These are phyloP conservation scores for Panonychus citri DNA, from an alignment of 1,140 invertebrate species.

Conservation along the genomic window DNA sequence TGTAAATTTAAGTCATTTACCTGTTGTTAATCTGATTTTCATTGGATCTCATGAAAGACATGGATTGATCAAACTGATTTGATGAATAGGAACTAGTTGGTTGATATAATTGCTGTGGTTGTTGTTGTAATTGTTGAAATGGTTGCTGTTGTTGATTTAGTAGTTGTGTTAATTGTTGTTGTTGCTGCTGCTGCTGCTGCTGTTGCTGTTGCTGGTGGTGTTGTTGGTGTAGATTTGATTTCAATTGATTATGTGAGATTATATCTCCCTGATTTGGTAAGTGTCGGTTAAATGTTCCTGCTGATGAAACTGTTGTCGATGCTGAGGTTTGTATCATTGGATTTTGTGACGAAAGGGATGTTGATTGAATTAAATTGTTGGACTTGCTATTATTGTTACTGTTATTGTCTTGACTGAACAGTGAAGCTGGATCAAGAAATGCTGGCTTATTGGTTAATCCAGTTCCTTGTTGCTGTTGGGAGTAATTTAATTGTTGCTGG, in stretches of 20 bases:
- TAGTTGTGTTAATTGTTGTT: background rate
- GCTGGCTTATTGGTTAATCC: too few species aligned
- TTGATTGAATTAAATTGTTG: too few species aligned
- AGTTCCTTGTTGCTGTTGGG: too few species aligned
- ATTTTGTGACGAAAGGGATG: too few species aligned
- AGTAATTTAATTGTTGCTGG: too few species aligned
- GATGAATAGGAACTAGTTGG: background rate
- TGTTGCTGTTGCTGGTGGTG: background rate
- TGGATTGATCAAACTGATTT: background rate
- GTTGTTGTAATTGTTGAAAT: background rate
- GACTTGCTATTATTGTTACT: too few species aligned
- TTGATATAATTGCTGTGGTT: background rate
- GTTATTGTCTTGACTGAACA: too few species aligned
- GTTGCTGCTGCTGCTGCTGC: background rate
- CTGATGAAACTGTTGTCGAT: background rate
- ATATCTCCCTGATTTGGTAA: too few species aligned
- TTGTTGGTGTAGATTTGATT: slow-evolving; percentile 1
- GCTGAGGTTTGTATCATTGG: too few species aligned
- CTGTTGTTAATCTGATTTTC: slow-evolving; percentile 20
- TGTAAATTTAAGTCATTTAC: too few species aligned
- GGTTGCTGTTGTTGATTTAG: background rate
- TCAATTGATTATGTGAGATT: background rate
- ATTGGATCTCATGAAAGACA: background rate
- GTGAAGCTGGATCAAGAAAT: too few species aligned
- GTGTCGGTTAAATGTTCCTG: background rate